Evolutionary conservation across 2,113 vertebrate genomes (phyloP), one percentile per base, ranked within the genome.

Genomic region (Hemiscyllium ocellatum): DNA sequence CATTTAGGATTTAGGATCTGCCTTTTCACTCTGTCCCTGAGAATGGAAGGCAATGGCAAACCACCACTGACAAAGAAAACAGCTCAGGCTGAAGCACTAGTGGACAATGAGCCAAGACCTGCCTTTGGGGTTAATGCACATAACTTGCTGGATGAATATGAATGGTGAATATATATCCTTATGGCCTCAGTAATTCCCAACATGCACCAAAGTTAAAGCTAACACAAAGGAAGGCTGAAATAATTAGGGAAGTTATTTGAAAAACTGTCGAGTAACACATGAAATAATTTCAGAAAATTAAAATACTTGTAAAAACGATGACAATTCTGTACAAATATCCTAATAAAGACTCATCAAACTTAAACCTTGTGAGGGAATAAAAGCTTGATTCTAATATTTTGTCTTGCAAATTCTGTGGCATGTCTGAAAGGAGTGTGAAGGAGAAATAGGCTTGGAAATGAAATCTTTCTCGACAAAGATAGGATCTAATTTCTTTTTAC

Each of bases 261-360:
- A 90, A 56, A 89, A 90, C 17, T 42, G 15, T 37, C 42, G 42
- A 83, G 80, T 37, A 19, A 5, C 15, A 42, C n/a, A 19, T 13
- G n/a, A 37, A 89, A 12, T 22, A 26, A 56, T 56, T 89, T 89
- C 87, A 90, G 87, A 90, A 90, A 90, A 61, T 90, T 26, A 90
- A 33, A 52, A 29, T 13, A 33, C 33, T 61, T 90, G 26, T 12
- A 13, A 56, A 26, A 52, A 47, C 61, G n/a, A 83, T 83, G 37
- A 83, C 37, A 20, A 37, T 42, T 29, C 52, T 90, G 50, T 52
- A 52, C 12, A 61, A 7, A 87, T 61, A 37, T 80, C 29, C n/a
- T 15, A 15, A 80, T 80, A 78, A 78, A 33, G 10, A 83, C 19
- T 15, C 80, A 85, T 85, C 17, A 17, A 37, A 85, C 42, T 85